These are phyloP conservation scores for Pogonocichla stellata DNA, from an alignment of 2,113 vertebrate species.

Conservation along the genomic window DNA sequence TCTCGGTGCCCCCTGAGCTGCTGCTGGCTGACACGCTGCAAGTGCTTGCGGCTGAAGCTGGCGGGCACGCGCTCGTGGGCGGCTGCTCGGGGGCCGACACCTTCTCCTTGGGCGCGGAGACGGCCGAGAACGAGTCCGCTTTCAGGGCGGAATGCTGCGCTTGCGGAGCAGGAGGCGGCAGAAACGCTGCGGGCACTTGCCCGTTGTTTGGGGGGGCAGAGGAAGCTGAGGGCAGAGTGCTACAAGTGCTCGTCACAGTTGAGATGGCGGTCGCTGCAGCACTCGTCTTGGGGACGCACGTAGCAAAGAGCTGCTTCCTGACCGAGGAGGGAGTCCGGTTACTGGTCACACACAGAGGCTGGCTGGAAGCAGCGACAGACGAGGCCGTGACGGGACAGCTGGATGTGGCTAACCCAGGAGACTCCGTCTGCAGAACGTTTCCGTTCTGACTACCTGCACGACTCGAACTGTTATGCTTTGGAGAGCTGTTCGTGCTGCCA, in stretches of 20 bases:
- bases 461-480: conserved; percentile 87
- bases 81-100: conserved; percentile 71
- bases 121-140: conserved; percentile 77
- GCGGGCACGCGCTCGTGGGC: conserved; percentile 9
- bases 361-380: conserved; percentile 76
- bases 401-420: conserved; percentile 69
- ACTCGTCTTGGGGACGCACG: conserved; percentile 82
- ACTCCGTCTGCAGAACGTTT: conserved; percentile 71
- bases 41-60: conserved; percentile 57
- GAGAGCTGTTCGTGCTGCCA: conserved; percentile 92
- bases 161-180: conserved; percentile 74
- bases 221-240: conserved; percentile 72
- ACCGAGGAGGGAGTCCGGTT: conserved; percentile 88
- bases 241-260: conserved; percentile 77
- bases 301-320: conserved; percentile 91
- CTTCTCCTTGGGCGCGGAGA: conserved; percentile 84
- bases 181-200: conserved; percentile 77
- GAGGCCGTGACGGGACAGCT: conserved; percentile 76
- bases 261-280: conserved; percentile 74
- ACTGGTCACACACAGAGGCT: conserved; percentile 72
- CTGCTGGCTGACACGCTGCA: conserved; percentile 73
- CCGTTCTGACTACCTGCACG: conserved; percentile 76
- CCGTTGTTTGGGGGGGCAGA: conserved; percentile 68
- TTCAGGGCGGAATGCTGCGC: conserved; percentile 79
- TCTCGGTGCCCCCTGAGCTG: conserved; percentile 70